Evolutionary conservation across 2,888 invertebrate species (phyloP).

Genomic region (Nomada hirtipes): DNA sequence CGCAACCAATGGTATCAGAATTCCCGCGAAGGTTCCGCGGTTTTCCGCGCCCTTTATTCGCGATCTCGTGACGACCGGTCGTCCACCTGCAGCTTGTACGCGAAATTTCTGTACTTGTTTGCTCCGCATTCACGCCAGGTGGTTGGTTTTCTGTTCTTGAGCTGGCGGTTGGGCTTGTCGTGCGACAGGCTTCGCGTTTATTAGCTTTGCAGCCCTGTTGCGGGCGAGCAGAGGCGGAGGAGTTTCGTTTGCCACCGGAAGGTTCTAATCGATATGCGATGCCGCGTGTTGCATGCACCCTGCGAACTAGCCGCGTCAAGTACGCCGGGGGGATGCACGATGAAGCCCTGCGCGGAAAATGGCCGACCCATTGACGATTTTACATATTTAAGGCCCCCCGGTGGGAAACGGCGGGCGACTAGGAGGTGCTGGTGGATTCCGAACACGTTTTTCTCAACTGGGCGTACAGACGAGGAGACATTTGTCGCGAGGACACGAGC

Average conservation of each 20-base stretch:
- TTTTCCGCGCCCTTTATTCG: slow-evolving; percentile 20
- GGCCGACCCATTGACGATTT: slow-evolving; percentile 79
- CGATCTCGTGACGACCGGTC: background rate
- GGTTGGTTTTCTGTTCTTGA: background rate
- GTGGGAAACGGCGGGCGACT: slow-evolving; percentile 31
- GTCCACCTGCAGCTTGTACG: background rate
- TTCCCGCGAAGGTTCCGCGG: background rate
- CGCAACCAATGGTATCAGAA: slow-evolving; percentile 16
- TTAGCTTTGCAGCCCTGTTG: slow-evolving; percentile 14
- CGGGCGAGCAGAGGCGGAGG: slow-evolving; percentile 2
- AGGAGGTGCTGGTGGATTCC: slow-evolving; percentile 20
- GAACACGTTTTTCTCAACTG: slow-evolving; percentile 22
- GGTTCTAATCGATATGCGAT: slow-evolving; percentile 59
- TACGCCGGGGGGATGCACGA: slow-evolving; percentile 63
- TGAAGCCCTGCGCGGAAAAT: slow-evolving; percentile 75
- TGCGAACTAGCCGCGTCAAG: slow-evolving; percentile 55
- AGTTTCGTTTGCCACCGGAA: slow-evolving; percentile 5
- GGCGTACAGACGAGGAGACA: too few species aligned
- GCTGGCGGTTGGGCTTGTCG: background rate
- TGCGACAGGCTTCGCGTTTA: slow-evolving; percentile 18
- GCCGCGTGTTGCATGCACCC: slow-evolving; percentile 52
- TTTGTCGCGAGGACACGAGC: background rate
- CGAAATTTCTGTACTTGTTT: background rate
- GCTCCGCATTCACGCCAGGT: background rate
- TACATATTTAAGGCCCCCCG: slow-evolving; percentile 65